Conservation (phyloP, 2,797 vertebrate genomes). For the Acanthiza pusilla region DNA sequence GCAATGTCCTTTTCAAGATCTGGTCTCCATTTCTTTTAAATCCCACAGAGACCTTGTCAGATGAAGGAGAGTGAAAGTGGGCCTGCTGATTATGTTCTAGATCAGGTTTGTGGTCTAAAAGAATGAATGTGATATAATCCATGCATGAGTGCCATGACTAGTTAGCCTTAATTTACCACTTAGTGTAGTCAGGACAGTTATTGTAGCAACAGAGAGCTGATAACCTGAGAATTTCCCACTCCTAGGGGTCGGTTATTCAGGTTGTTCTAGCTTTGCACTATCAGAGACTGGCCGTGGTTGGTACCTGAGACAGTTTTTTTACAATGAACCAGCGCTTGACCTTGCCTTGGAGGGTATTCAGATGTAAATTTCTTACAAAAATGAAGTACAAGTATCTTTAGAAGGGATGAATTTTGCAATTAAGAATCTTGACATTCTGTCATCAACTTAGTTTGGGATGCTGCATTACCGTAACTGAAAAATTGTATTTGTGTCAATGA, state of each 20-base stretch:
- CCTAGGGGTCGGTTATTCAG: neutral
- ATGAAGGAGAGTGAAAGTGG: neutral
- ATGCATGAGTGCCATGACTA: neutral
- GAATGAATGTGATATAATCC: neutral
- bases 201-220: neutral
- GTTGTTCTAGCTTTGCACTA: neutral
- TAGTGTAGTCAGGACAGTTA: neutral
- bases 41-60: neutral
- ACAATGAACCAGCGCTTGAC: neutral
- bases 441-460: neutral
- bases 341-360: neutral
- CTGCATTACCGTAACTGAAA: neutral
- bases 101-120: neutral
- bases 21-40: neutral
- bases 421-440: neutral
- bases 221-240: neutral
- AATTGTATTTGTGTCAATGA: neutral
- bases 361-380: neutral
- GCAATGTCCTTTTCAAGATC: neutral
- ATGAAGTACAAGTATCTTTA: neutral
- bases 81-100: neutral
- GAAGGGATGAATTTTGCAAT: neutral
- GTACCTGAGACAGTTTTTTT: neutral
- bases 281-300: neutral
- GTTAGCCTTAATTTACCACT: neutral